A percentile compares a stretch with the other conserved stretches of the same genome.
phyloP scores from a whole-genome alignment of 2,113 vertebrate species.

The human (Homo sapiens) region GRCh38 chr7:149731501-149732000 shows the following conservation, averaged over 20 bases:
- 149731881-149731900: neutral
- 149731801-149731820: neutral
- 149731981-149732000: neutral
- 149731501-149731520: neutral
- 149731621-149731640: rapidly evolving
- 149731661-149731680: neutral
- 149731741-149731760: neutral
- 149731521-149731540: rapidly evolving
- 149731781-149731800: neutral
- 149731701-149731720: neutral
- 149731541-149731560: neutral
- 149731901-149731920: neutral
- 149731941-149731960: neutral
- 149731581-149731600: neutral
- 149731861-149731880: neutral
- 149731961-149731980: neutral
- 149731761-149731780: constrained; percentile 44
- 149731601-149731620: neutral
- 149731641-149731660: neutral
- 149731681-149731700: neutral
- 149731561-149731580: neutral
- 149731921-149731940: neutral
- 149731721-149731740: neutral
- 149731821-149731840: neutral
- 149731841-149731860: neutral